These are phyloP conservation scores for Drosophila colorata DNA, from an alignment of 2,888 invertebrate genomes.

Conservation along the genomic window DNA sequence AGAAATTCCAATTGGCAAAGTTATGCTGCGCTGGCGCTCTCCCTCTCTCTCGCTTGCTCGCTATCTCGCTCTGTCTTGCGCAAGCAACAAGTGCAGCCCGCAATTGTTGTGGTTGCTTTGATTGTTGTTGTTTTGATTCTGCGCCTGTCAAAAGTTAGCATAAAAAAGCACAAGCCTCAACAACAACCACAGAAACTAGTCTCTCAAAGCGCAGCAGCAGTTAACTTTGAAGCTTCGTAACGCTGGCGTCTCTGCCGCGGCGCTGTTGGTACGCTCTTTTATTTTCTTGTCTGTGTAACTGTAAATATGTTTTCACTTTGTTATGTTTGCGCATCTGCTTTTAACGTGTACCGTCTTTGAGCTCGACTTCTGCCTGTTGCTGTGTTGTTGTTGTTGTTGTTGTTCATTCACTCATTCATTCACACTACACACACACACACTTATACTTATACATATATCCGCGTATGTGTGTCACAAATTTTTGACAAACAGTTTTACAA, in stretches of 20 bases:
- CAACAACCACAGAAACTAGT: slow-evolving; percentile 48
- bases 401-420: slow-evolving; percentile 72
- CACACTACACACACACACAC: slow-evolving; percentile 46
- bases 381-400: slow-evolving; percentile 31
- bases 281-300: slow-evolving; percentile 62
- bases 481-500: slow-evolving; percentile 41
- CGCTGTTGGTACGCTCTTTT: slow-evolving; percentile 39
- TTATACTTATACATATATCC: background rate
- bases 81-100: slow-evolving; percentile 50
- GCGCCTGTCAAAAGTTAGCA: slow-evolving; percentile 54
- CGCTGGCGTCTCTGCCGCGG: slow-evolving; percentile 20
- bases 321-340: slow-evolving; percentile 76
- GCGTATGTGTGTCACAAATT: slow-evolving; percentile 34
- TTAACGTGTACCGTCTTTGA: slow-evolving; percentile 49
- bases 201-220: slow-evolving; percentile 57
- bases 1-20: slow-evolving; percentile 75
- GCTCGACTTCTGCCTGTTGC: slow-evolving; percentile 15
- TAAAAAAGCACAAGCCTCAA: slow-evolving; percentile 47
- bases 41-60: slow-evolving; percentile 3
- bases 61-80: slow-evolving; percentile 14
- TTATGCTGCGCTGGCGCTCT: slow-evolving; percentile 40
- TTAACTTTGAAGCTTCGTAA: slow-evolving; percentile 45
- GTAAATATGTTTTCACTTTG: slow-evolving; percentile 81
- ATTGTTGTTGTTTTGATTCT: slow-evolving; percentile 56
- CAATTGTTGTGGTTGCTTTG: slow-evolving; percentile 42